These are phyloP conservation scores for Chionoecetes opilio DNA, from an alignment of 1,140 invertebrate species.

Conservation along the genomic window DNA sequence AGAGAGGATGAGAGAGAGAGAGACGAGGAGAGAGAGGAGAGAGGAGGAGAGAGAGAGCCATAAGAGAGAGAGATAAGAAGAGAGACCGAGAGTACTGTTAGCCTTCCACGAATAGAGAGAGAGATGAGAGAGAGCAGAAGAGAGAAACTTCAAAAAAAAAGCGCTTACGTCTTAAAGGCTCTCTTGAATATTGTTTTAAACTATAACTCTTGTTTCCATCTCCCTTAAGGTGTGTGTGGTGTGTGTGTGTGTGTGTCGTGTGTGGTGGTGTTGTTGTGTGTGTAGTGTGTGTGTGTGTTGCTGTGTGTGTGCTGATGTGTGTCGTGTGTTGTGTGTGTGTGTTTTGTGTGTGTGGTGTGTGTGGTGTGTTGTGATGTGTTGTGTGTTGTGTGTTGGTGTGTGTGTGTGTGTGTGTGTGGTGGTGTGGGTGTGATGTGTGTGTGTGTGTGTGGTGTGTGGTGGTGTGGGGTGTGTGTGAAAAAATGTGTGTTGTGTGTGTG, in stretches of 20 bases:
- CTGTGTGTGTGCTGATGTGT: slow-evolving; percentile 39
- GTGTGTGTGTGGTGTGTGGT: slow-evolving; percentile 34
- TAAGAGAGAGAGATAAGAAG: neutral
- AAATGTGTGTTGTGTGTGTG: slow-evolving; percentile 39
- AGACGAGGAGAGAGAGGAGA: neutral
- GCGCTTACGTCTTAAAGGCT: too few relatives aligned
- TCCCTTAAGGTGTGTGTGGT: neutral
- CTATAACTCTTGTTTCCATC: too few relatives aligned
- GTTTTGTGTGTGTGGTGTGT: neutral
- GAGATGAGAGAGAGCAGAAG: neutral
- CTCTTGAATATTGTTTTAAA: too few relatives aligned
- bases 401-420: slow-evolving; percentile 27
- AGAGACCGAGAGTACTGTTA: too few relatives aligned
- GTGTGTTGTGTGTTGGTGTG: slow-evolving; percentile 33
- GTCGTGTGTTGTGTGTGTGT: slow-evolving; percentile 41
- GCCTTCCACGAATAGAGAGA: too few relatives aligned
- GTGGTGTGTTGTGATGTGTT: too few relatives aligned
- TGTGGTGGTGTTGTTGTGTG: slow-evolving; percentile 33
- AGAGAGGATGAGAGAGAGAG: neutral
- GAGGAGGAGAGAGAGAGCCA: neutral
- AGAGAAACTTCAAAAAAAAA: neutral
- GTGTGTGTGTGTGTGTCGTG: slow-evolving; percentile 19
- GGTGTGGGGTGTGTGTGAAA: neutral
- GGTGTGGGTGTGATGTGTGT: slow-evolving; percentile 12
- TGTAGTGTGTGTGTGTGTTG: slow-evolving; percentile 18